These are phyloP conservation scores for Aphidius gifuensis DNA, from an alignment of 1,140 invertebrate species.

Conservation along the genomic window DNA sequence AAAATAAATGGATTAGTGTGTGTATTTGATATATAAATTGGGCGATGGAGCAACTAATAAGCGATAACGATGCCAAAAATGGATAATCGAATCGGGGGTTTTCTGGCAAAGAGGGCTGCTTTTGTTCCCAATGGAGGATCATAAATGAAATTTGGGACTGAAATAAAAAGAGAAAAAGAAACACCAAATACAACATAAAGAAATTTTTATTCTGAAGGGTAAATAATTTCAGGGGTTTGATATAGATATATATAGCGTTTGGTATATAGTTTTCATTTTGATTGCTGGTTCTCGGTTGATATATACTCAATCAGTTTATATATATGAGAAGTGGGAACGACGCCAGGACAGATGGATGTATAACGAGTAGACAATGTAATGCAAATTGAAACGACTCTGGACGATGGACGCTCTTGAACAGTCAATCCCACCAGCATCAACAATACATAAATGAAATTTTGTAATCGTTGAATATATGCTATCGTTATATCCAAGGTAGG, in stretches of 20 bases:
- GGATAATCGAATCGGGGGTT: conserved; percentile 32
- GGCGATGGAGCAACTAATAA: conserved; percentile 25
- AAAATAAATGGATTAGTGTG: too few relatives aligned
- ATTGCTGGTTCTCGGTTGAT: conserved; percentile 3
- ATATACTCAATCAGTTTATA: background rate
- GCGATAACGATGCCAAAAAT: conserved; percentile 25
- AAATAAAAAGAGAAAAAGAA: background rate
- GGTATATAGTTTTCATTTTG: conserved; percentile 5
- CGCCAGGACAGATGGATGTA: conserved; percentile 40
- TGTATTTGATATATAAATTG: background rate
- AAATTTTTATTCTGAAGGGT: background rate
- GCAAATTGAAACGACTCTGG: conserved; percentile 44
- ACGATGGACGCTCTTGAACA: conserved; percentile 34
- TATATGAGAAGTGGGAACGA: background rate
- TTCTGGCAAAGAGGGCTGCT: background rate
- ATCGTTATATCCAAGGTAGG: too few relatives aligned
- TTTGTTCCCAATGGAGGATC: background rate
- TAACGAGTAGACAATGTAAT: conserved; percentile 52
- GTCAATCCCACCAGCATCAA: conserved; percentile 22
- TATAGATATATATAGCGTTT: background rate
- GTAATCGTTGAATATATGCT: too few relatives aligned
- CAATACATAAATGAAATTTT: conserved; percentile 1
- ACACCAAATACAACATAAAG: background rate
- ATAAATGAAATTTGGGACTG: background rate
- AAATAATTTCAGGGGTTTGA: background rate